Percentiles rank a stretch among this genome's conserved stretches.
Conservation (phyloP, 2,797 vertebrate genomes). For the Epinephelus coioides region DNA sequence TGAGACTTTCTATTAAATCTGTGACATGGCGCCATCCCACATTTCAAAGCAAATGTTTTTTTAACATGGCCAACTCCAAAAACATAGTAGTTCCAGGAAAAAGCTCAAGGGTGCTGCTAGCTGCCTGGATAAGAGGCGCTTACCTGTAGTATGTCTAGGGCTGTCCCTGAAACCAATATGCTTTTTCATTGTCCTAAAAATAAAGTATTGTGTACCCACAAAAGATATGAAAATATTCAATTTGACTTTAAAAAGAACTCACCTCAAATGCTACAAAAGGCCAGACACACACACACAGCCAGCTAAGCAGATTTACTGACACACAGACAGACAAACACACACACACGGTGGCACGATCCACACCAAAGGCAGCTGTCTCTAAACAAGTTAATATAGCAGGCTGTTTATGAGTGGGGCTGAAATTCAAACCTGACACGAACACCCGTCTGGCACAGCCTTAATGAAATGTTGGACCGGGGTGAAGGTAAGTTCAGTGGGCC, state of each 20-base stretch:
- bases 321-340: slow-evolving; percentile 62
- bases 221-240: slow-evolving; percentile 22
- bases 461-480: slow-evolving; percentile 88
- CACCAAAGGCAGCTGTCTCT: slow-evolving; percentile 87
- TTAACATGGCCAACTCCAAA: background rate
- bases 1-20: slow-evolving; percentile 49
- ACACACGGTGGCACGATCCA: slow-evolving; percentile 69
- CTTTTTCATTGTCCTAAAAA: slow-evolving; percentile 18
- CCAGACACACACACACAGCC: slow-evolving; percentile 64
- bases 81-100: slow-evolving; percentile 11
- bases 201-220: slow-evolving; percentile 1
- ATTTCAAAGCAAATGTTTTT: background rate
- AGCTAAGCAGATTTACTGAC: slow-evolving; percentile 71
- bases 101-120: slow-evolving; percentile 7
- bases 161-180: slow-evolving; percentile 4
- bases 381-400: slow-evolving; percentile 91
- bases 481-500: slow-evolving; percentile 86
- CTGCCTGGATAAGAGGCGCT: background rate
- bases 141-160: slow-evolving; percentile 8
- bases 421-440: slow-evolving; percentile 86
- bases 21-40: slow-evolving; percentile 20
- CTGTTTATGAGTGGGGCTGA: slow-evolving; percentile 89
- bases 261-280: background rate
- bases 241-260: slow-evolving; percentile 11
- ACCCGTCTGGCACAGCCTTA: slow-evolving; percentile 87